Base-by-base conservation (phyloP, 2,113 vertebrate genomes). In the Phainopepla nitens region DNA sequence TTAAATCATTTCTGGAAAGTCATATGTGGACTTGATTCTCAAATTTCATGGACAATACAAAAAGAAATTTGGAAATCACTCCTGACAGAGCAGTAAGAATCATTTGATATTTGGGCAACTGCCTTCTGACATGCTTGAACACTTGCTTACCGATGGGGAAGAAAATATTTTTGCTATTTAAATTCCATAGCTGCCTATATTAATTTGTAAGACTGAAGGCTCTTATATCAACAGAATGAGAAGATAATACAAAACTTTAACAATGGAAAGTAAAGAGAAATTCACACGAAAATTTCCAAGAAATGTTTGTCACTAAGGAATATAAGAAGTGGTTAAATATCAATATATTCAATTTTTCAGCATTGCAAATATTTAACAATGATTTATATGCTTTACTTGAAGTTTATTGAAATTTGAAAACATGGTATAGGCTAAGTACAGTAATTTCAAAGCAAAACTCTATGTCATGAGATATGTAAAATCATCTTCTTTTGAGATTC, bases 371-470 rank as follows among this genome's bases (percentile, higher is more conserved):
- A 3, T 57, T 54, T 50, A 58, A 27, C 8, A 57, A 9, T 53
- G 41, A 29, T 61, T 49, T 50, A 6, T 42, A 35, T 28, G 5
- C 2, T 78, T 77, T 53, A 10, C 16, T 62, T 5, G 9, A 86
- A 75, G 58, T 44, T 41, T 41, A 44, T 2, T 60, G n/a, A 56
- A 81, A 39, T 24, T 75, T 47, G 15, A 58, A 39, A 61, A 28
- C 2, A 29, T 1, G 0, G 19, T 64, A 11, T 10, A 28, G 8
- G 4, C 2, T 73, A 65, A 22, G 5, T 36, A 16, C 13, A 44
- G 14, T 27, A 85, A 80, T 65, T 86, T 85, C 51, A 65, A 45
- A 36, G 24, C 6, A 60, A 64, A 72, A 44, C 2, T 75, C 33
- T 13, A 0, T 35, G 8, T 45, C 51, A 44, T 51, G 5, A 8